phyloP scores from a whole-genome alignment of 2,888 invertebrate species.

The Sesia apiformis region DNA sequence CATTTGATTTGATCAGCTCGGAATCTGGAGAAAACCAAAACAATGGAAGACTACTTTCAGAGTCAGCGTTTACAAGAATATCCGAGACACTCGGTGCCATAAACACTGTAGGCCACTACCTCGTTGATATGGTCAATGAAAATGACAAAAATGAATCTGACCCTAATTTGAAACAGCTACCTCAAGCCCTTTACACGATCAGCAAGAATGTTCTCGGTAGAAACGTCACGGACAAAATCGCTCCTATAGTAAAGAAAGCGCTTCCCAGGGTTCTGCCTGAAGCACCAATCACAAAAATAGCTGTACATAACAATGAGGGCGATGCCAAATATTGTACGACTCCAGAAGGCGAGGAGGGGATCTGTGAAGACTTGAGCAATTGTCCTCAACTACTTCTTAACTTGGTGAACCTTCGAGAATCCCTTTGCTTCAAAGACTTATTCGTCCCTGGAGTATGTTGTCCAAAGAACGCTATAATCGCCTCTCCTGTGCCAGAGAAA shows the following conservation, averaged over 20 bases:
- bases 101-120: slow-evolving; percentile 88
- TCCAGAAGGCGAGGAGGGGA: slow-evolving; percentile 85
- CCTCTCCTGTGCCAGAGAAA: slow-evolving; percentile 36
- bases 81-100: slow-evolving; percentile 84
- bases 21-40: slow-evolving; percentile 36
- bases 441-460: slow-evolving; percentile 96
- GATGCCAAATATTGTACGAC: slow-evolving; percentile 83
- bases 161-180: slow-evolving; percentile 65
- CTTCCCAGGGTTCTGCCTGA: slow-evolving; percentile 56
- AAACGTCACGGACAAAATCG: slow-evolving; percentile 87
- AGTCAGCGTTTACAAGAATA: slow-evolving; percentile 76
- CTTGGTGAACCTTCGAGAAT: slow-evolving; percentile 86
- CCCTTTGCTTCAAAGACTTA: slow-evolving; percentile 91
- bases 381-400: slow-evolving; percentile 90
- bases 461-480: slow-evolving; percentile 73
- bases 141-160: slow-evolving; percentile 58
- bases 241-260: slow-evolving; percentile 77
- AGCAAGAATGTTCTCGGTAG: slow-evolving; percentile 84
- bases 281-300: slow-evolving; percentile 57
- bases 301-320: slow-evolving; percentile 58
- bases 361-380: slow-evolving; percentile 90
- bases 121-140: slow-evolving; percentile 84
- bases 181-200: slow-evolving; percentile 84
- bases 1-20: slow-evolving; percentile 29
- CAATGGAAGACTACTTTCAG: slow-evolving; percentile 72